A percentile compares a stretch with the other conserved stretches of the same genome.
Conservation (phyloP, 2,113 vertebrate species). For the Eupsittula cactorum region DNA sequence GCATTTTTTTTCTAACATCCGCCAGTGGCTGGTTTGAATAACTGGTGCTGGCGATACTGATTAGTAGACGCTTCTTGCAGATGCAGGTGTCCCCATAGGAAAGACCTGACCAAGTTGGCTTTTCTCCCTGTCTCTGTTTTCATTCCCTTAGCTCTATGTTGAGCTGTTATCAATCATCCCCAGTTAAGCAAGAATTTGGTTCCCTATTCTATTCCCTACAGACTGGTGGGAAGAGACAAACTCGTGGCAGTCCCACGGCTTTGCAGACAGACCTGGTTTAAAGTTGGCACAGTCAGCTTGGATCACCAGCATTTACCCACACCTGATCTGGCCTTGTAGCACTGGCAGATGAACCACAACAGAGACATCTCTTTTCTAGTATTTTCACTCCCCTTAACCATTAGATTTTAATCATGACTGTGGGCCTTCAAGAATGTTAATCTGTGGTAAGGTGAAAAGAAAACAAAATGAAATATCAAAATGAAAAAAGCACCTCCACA, state of each 20-base stretch:
- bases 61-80: neutral
- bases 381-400: neutral
- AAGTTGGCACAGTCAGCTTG: neutral
- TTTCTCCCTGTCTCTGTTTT: neutral
- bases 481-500: neutral
- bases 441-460: neutral
- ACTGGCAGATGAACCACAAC: neutral
- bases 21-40: neutral
- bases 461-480: neutral
- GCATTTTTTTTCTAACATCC: neutral
- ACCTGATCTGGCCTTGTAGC: neutral
- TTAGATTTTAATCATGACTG: fast-evolving
- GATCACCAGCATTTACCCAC: neutral
- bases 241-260: neutral
- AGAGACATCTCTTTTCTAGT: neutral
- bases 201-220: neutral
- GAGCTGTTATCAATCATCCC: neutral
- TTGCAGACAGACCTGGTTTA: neutral
- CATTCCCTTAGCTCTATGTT: neutral
- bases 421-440: neutral
- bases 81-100: neutral
- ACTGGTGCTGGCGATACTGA: neutral
- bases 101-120: neutral
- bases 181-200: neutral
- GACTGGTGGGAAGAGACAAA: neutral